Base-by-base conservation (phyloP, 2,888 invertebrate genomes). In the Drosophila formosana region DNA sequence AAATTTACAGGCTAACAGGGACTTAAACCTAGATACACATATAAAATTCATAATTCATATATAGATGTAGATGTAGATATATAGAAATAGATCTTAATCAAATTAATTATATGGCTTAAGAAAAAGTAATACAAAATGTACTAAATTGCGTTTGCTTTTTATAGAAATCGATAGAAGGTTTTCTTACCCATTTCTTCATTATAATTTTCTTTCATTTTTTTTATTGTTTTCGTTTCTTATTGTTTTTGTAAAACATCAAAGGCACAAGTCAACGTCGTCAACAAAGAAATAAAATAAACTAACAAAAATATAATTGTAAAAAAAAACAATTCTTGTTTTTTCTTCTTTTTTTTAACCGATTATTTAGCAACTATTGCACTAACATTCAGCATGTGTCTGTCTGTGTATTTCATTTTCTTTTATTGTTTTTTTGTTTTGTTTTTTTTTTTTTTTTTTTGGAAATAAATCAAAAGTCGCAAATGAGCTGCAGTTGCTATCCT, bases 251-350 rank as follows among this genome's bases (percentile, higher is more conserved):
- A 77, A 83, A 82, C 82, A 72, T 89, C 91, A 92, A 92, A 92
- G 93, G 92, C 92, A 92, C 92, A 92, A 92, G 93, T 92, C 92
- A 92, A 92, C 92, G 90, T 88, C 77, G 86, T 90, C 79, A 76
- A 90, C 89, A 91, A 91, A 86, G 87, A 78, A 75, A 75, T 79
- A 78, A 78, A 81, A 72, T 81, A 81, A 74, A 81, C 65, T 67
- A 74, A 78, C 74, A 80, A 73, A 76, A 69, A 66, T 56, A 50
- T 47, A 56, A 52, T 49, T 52, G 37, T 37, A 34, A 34, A 34
- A 61, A 58, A 32, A 83, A 78, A 79, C 65, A 85, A 75, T 55
- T 70, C 64, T 52, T 26, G 13, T 5, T 26, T 57, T 47, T 46
- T 32, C 55, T 51, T 28, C 26, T 45, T 47, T 50, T 45, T 45